phyloP scores from a whole-genome alignment of 2,113 vertebrate genomes.

The Tauraco erythrolophus region DNA sequence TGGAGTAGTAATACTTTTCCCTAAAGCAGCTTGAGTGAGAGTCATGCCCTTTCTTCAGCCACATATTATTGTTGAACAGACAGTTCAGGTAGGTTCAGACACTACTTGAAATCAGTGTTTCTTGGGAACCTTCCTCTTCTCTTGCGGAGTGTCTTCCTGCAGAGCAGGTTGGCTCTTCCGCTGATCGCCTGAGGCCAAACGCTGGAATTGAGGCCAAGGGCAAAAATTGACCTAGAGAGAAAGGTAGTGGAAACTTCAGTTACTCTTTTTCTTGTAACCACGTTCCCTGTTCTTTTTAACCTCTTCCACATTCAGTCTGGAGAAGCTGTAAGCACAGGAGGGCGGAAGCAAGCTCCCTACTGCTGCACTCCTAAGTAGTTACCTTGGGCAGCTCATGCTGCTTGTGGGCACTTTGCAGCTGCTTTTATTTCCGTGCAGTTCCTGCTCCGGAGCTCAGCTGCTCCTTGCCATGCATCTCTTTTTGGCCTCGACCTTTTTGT shows the following conservation, averaged over 20 bases:
- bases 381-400: background rate
- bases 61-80: background rate
- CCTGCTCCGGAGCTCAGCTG: too few species aligned
- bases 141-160: background rate
- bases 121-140: background rate
- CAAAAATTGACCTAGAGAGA: background rate
- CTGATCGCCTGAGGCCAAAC: background rate
- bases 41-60: rapidly evolving
- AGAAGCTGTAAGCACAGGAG: background rate
- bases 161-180: background rate
- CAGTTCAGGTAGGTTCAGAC: background rate
- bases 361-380: background rate
- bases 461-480: too few species aligned
- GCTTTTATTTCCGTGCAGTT: background rate
- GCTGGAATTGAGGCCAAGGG: constrained; percentile 30
- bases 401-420: background rate
- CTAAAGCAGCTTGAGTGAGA: background rate
- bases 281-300: background rate
- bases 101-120: background rate
- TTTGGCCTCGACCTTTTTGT: too few species aligned
- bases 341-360: background rate
- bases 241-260: background rate
- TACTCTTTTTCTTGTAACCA: background rate
- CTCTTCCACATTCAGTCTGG: background rate
- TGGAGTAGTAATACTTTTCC: constrained; percentile 6